These are phyloP conservation scores for Vicugna pacos DNA, from an alignment of 2,113 vertebrate species.

Conservation along the genomic window DNA sequence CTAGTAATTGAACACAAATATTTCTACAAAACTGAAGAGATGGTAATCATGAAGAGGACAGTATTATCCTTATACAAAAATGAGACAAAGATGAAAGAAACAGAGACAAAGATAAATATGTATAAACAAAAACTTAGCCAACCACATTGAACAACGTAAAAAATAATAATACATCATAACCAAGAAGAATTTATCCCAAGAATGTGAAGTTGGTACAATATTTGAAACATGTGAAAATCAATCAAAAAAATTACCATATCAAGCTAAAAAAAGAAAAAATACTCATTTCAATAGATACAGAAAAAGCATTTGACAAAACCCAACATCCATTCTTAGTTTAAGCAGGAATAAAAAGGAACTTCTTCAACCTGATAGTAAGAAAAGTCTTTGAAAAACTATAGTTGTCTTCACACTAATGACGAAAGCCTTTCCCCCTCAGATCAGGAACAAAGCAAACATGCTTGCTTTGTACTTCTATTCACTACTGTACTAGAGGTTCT, in stretches of 20 bases:
- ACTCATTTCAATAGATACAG: neutral
- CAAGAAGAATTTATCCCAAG: neutral
- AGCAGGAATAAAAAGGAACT: neutral
- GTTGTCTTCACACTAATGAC: neutral
- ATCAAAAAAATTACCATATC: neutral
- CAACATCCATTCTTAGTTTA: neutral
- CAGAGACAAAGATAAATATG: neutral
- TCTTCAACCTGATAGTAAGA: neutral
- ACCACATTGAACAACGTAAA: constrained; percentile 6
- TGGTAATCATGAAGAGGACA: neutral
- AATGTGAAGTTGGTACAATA: neutral
- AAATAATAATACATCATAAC: neutral
- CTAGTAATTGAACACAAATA: neutral
- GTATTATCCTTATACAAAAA: neutral
- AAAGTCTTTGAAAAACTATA: neutral
- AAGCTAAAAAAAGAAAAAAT: neutral
- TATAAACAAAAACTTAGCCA: neutral
- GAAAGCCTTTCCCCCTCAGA: neutral
- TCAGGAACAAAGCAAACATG: neutral
- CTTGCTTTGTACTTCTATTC: neutral
- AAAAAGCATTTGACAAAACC: neutral
- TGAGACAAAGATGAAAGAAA: neutral
- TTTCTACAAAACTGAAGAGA: neutral
- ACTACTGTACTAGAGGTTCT: neutral
- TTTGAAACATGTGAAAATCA: neutral